These are phyloP conservation scores for Furnarius figulus DNA, from an alignment of 2,113 vertebrate genomes.

Conservation along the genomic window DNA sequence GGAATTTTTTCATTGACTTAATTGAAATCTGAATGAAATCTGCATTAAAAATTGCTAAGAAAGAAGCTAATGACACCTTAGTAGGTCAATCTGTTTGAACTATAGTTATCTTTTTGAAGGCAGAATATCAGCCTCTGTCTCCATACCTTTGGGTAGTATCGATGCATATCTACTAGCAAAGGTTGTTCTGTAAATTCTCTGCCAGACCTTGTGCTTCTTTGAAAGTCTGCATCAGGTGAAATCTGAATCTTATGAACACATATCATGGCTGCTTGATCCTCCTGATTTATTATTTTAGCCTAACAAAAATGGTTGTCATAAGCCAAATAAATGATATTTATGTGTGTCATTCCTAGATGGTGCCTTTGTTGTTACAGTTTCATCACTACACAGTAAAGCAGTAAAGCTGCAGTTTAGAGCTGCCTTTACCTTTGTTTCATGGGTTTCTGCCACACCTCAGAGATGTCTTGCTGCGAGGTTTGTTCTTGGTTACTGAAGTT, in stretches of 20 bases:
- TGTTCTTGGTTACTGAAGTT: neutral
- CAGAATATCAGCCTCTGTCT: neutral
- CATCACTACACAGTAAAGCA: neutral
- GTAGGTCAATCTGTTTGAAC: neutral
- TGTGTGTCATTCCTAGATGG: neutral
- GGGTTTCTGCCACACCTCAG: neutral
- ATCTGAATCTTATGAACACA: neutral
- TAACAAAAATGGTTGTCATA: neutral
- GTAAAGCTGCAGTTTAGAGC: neutral
- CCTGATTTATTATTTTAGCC: neutral
- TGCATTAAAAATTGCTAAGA: neutral
- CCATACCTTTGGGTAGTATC: neutral
- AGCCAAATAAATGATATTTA: neutral
- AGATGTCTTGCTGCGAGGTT: neutral
- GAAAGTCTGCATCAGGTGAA: neutral
- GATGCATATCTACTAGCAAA: neutral
- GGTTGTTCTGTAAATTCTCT: neutral
- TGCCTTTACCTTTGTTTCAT: neutral
- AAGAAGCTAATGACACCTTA: neutral
- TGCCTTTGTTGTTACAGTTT: neutral
- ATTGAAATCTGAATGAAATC: neutral
- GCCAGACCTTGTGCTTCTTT: neutral
- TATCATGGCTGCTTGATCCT: neutral
- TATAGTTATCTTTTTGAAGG: neutral
- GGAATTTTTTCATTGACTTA: neutral